Base-by-base conservation (phyloP, 2,888 invertebrate species). In the Epistrophe grossulariae region DNA sequence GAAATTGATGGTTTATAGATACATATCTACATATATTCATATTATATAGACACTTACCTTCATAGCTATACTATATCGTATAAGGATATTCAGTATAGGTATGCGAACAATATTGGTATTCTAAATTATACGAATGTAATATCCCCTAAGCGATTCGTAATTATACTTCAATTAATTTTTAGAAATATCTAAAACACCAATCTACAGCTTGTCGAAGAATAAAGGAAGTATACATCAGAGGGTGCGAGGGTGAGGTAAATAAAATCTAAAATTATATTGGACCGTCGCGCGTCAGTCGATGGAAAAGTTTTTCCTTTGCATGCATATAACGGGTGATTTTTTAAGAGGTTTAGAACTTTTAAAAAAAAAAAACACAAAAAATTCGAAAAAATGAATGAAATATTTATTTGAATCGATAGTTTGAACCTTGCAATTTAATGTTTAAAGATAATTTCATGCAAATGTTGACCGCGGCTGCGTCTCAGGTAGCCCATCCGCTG, bases 91-190 rank as follows among this genome's bases (percentile, higher is more conserved):
- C 11, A 8, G 5, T 10, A 19, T 15, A 13, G 13, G 43, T 43
- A 48, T 60, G 43, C 43, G 13, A 45, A 45, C 72, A 72, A 59
- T 48, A 59, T 59, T 60, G 59, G 17, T 59, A 35, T 38, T 72
- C 62, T 66, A 84, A 84, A 84, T 84, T 70, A 74, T 79, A 57
- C 74, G 64, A 79, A 74, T 64, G 76, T 57, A 76, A 71, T 68
- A 77, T 77, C 80, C 81, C 70, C 77, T 76, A 72, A 77, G 79
- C 76, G 79, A 79, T 87, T 24, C 74, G 72, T 87, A 87, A 87
- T 87, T 87, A 83, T 87, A 87, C 87, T 83, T 87, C 83, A 87
- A 87, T 87, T 87, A 87, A 83, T 87, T 87, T 83, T 83, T 68
- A 79, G 62, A 57, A 55, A 83, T 87, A 87, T 87, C 87, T 79